Conservation (phyloP, 2,888 invertebrate genomes). For the Luffia ferchaultella region DNA sequence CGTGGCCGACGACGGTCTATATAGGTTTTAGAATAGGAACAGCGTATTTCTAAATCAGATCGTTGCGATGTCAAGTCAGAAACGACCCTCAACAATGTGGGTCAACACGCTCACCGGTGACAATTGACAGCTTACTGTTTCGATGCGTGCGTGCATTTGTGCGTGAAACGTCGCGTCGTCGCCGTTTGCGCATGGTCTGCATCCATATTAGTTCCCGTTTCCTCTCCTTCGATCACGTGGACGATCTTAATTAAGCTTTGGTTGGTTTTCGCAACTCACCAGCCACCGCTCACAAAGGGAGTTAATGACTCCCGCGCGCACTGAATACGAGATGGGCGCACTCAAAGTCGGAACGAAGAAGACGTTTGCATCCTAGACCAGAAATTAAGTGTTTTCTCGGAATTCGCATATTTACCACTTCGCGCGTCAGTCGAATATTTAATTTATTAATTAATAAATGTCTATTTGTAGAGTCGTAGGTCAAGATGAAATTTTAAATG, state of each 20-base stretch:
- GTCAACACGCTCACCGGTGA: slow-evolving; percentile 8
- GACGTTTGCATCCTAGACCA: slow-evolving; percentile 20
- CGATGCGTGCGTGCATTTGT: too few species aligned
- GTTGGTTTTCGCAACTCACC: slow-evolving; percentile 47
- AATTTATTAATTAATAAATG: too few species aligned
- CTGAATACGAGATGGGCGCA: slow-evolving; percentile 38
- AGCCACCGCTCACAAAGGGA: slow-evolving; percentile 39
- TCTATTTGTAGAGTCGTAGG: too few species aligned
- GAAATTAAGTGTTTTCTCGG: not conserved
- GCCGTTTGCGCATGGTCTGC: too few species aligned
- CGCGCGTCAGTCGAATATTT: too few species aligned
- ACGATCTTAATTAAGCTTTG: slow-evolving; percentile 48
- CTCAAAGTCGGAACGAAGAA: slow-evolving; percentile 16
- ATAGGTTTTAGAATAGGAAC: too few species aligned
- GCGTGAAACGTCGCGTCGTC: too few species aligned
- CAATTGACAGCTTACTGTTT: slow-evolving; percentile 27
- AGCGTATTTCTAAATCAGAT: too few species aligned
- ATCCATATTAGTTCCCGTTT: too few species aligned
- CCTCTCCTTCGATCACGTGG: slow-evolving; percentile 23
- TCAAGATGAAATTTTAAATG: too few species aligned
- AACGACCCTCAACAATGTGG: not conserved
- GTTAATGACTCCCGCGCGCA: slow-evolving; percentile 43
- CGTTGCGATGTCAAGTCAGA: not conserved
- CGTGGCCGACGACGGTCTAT: not conserved
- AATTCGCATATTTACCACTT: not conserved